Conservation (phyloP, 2,113 vertebrate species). For the Seriola dumerili region DNA sequence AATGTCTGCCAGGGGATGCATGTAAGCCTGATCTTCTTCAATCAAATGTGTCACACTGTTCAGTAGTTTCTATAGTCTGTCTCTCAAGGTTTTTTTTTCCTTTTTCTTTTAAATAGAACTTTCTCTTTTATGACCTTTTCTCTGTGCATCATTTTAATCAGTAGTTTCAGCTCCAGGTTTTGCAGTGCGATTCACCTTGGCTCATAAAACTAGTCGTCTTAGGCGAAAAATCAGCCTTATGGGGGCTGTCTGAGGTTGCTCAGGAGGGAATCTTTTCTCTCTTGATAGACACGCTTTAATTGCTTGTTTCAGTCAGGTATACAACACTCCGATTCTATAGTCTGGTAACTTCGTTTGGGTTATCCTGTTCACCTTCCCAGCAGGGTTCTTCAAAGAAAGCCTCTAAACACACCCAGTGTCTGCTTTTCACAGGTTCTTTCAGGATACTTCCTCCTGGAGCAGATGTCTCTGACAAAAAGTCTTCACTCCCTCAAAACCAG, state of each 20-base stretch:
- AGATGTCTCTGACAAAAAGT: background rate
- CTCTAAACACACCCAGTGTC: background rate
- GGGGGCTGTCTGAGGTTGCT: background rate
- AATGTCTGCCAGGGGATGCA: background rate
- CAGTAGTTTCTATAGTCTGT: background rate
- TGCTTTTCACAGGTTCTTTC: conserved; percentile 13
- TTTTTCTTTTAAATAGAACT: background rate
- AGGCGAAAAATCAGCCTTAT: background rate
- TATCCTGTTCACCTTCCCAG: conserved; percentile 8
- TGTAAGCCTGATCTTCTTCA: conserved; percentile 14
- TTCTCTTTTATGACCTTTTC: conserved; percentile 1
- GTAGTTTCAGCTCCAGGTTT: background rate
- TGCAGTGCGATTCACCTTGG: background rate
- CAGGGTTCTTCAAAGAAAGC: conserved; percentile 6
- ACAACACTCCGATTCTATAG: background rate
- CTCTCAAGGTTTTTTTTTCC: background rate
- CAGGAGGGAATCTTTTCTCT: conserved; percentile 8
- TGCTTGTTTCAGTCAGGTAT: conserved; percentile 21
- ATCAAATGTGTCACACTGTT: conserved; percentile 18
- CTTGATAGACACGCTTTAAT: conserved; percentile 34
- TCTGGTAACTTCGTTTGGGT: background rate
- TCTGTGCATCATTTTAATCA: conserved; percentile 8
- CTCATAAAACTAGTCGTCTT: background rate
- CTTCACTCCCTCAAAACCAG: conserved; percentile 2
- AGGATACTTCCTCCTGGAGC: background rate